Percentiles rank a stretch among this genome's conserved stretches.
These are phyloP conservation scores for Nomada ferruginata DNA, from an alignment of 2,888 invertebrate genomes.

Conservation along the genomic window DNA sequence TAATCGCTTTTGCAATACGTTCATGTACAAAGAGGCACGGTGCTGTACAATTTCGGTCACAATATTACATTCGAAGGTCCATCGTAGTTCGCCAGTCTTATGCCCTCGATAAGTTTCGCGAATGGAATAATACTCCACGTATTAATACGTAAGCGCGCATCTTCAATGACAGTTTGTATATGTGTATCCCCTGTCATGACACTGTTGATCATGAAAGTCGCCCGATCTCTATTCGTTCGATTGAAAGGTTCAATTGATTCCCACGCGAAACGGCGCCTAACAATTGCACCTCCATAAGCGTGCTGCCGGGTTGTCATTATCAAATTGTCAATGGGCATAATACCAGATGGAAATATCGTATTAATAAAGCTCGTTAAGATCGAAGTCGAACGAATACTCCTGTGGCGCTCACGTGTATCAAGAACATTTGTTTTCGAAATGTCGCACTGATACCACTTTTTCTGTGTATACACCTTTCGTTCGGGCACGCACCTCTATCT, in stretches of 20 bases:
- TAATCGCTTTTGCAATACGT: not conserved
- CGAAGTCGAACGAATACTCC: not conserved
- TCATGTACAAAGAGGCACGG: too few relatives aligned
- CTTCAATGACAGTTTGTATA: not conserved
- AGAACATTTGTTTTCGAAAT: not conserved
- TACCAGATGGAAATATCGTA: too few relatives aligned
- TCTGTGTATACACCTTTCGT: not conserved
- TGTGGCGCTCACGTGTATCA: not conserved
- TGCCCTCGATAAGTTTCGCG: not conserved
- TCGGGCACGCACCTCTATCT: not conserved
- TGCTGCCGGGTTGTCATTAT: not conserved
- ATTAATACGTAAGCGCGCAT: too few relatives aligned
- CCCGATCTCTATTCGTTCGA: not conserved
- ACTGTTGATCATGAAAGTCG: not conserved
- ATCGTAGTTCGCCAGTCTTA: not conserved
- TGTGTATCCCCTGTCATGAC: not conserved
- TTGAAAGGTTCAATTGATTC: constrained; percentile 8
- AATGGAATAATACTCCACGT: not conserved
- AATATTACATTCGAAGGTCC: not conserved
- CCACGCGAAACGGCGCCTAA: constrained; percentile 30
- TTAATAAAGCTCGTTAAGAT: too few relatives aligned
- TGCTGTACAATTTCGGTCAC: too few relatives aligned
- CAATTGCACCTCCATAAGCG: constrained; percentile 5
- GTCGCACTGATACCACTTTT: not conserved
- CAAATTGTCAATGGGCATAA: not conserved